Conservation (phyloP, 1,140 invertebrate genomes). For the Aphelenchoides fujianensis region DNA sequence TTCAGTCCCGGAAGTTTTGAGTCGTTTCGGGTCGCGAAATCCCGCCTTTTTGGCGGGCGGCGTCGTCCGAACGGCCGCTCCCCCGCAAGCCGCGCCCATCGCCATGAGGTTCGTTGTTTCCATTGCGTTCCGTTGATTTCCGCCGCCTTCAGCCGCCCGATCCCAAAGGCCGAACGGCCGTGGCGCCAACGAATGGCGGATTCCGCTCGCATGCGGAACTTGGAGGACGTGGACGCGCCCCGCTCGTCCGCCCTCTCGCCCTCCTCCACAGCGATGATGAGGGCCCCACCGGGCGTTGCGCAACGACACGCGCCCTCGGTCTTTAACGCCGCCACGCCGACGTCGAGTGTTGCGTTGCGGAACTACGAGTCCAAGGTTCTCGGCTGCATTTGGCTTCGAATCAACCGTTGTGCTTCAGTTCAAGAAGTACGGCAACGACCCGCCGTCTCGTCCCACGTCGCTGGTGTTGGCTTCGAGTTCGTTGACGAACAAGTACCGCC, state of each 20-base stretch:
- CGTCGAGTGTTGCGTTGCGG: constrained; percentile 11
- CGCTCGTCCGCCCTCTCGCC: not conserved
- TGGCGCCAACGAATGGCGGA: constrained; percentile 48
- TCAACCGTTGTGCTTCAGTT: not conserved
- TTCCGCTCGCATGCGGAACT: constrained; percentile 27
- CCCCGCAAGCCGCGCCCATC: not conserved
- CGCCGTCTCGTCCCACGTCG: not conserved
- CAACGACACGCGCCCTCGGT: not conserved
- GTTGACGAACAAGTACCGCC: not conserved
- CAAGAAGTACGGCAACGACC: not conserved
- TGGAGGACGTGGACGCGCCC: constrained; percentile 2
- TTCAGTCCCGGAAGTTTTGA: constrained; percentile 17
- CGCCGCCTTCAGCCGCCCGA: constrained; percentile 13
- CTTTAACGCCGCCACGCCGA: not conserved
- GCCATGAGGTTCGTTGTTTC: too few relatives aligned
- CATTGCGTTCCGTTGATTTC: too few relatives aligned
- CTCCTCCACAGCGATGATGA: not conserved
- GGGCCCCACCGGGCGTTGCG: not conserved
- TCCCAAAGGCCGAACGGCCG: constrained; percentile 42
- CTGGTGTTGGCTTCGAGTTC: not conserved
- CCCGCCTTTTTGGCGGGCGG: constrained; percentile 20
- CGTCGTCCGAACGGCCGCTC: constrained; percentile 16
- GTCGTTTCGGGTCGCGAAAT: constrained; percentile 5
- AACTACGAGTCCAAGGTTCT: constrained; percentile 1
- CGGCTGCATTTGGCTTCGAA: not conserved